Conservation (phyloP, 2,797 vertebrate genomes). For the Pogoniulus pusillus region DNA sequence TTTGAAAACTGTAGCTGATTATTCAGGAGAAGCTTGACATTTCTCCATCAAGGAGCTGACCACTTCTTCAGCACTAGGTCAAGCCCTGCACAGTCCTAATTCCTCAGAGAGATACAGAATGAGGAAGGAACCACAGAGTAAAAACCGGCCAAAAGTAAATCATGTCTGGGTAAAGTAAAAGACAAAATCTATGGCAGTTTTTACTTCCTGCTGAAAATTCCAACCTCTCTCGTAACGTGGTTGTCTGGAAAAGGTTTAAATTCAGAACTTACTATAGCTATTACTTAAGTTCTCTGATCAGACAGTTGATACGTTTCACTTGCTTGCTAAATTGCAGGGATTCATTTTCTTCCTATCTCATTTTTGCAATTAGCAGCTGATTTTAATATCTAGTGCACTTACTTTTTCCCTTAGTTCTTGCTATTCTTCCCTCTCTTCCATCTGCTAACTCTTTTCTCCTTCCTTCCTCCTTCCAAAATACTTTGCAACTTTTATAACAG, state of each 20-base stretch:
- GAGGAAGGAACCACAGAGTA: not conserved
- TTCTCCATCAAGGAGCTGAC: not conserved
- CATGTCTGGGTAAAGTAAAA: not conserved
- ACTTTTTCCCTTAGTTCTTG: not conserved
- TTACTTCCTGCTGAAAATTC: not conserved
- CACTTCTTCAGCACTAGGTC: not conserved
- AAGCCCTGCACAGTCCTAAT: not conserved
- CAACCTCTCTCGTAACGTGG: not conserved
- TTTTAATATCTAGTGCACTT: not conserved
- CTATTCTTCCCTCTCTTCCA: constrained; percentile 18
- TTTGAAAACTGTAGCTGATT: not conserved
- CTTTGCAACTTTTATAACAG: constrained; percentile 48
- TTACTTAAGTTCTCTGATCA: not conserved
- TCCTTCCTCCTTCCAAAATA: constrained; percentile 56
- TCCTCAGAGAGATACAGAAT: constrained; percentile 1
- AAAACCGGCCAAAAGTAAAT: constrained; percentile 8
- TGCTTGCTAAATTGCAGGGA: not conserved
- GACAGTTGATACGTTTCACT: not conserved
- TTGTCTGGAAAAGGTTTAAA: not conserved
- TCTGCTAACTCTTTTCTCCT: constrained; percentile 52
- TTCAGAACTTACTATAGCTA: not conserved
- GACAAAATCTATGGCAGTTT: not conserved
- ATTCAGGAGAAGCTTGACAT: not conserved
- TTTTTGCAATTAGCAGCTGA: constrained; percentile 8
- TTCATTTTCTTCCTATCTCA: not conserved